Base-by-base conservation (phyloP, 2,113 vertebrate genomes). In the Sapajus apella region DNA sequence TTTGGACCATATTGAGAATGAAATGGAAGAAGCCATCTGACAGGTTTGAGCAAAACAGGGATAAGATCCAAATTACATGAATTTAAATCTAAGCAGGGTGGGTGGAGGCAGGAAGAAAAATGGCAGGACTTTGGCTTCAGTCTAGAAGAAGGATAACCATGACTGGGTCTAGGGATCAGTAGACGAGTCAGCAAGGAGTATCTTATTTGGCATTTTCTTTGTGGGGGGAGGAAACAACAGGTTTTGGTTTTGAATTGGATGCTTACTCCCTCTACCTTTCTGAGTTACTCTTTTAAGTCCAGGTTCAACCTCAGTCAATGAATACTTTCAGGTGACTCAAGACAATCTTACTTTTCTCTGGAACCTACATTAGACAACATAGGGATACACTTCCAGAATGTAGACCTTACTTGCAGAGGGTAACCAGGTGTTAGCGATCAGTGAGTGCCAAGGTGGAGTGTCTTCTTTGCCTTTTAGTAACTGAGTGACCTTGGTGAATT, bases 371-470 rank as follows among this genome's bases (percentile, higher is more conserved):
- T 82, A 8, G n/a, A 86, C 82, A 87, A 9, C 12, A 14, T 16
- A 66, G 45, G 20, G 43, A 12, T 47, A 8, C 30, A 18, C 17
- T 81, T 73, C 3, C 27, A n/a, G 43, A 43, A 30, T 3, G 13
- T 16, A 47, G 2, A 3, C 45, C 2, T 32, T 5, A 11, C 3
- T 20, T n/a, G 12, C 1, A 11, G 9, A 55, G 2, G 1, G 30
- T 10, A 32, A 66, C 43, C 14, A 21, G 18, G 7, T 30, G 2
- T 20, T 30, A 21, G 14, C 3, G 27, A 8, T 58, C 76, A 32
- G 55, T 23, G 21, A 25, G 12, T 21, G 27, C 13, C 9, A 77
- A 35, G 6, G 10, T 25, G 25, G 8, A 21, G 8, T 45, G 12
- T 13, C 55, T 58, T 13, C 21, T 84, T 87, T 81, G 37, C 40